Evolutionary conservation across 2,113 vertebrate species (phyloP).

Genomic region (Triplophysa tibetana): DNA sequence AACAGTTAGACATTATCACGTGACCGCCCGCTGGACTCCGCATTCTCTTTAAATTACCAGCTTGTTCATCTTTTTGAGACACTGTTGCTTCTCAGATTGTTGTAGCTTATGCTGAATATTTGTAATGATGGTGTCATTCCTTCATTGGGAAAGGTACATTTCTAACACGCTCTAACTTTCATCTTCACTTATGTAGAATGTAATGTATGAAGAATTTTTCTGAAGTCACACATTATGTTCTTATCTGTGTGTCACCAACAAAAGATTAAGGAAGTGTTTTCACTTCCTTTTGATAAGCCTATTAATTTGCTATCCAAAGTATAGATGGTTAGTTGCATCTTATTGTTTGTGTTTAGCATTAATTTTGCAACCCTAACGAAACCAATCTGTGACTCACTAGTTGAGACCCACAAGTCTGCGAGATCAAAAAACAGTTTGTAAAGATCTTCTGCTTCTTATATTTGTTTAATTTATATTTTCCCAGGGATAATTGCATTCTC

Average conservation of each 20-base stretch:
- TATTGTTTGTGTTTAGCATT: neutral
- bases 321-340: too few species aligned
- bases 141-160: neutral
- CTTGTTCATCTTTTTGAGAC: neutral
- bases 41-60: neutral
- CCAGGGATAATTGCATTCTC: slow-evolving; percentile 68
- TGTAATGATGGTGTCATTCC: neutral
- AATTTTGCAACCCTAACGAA: neutral
- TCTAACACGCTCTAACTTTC: neutral
- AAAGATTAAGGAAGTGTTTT: neutral
- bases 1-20: neutral
- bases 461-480: neutral
- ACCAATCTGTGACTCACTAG: neutral
- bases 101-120: neutral
- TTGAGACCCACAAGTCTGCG: neutral
- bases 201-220: neutral
- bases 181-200: neutral
- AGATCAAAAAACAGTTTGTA: neutral
- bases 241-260: neutral
- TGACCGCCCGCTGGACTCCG: neutral
- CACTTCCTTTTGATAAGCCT: neutral
- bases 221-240: neutral
- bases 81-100: slow-evolving; percentile 14
- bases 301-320: neutral
- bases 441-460: neutral